Conservation (phyloP, 2,888 invertebrate genomes). For the Lacanobia wlatinum region DNA sequence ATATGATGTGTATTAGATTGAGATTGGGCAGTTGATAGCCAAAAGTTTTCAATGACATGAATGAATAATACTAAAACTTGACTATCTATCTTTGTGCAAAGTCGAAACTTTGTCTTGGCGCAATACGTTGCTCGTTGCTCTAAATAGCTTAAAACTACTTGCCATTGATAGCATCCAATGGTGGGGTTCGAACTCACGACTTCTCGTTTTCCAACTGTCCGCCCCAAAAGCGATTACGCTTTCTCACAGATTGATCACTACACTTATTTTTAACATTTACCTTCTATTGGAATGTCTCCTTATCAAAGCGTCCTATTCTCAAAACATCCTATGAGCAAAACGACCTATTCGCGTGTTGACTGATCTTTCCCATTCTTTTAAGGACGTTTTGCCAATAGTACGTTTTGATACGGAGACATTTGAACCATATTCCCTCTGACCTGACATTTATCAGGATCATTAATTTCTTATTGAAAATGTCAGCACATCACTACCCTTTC, state of each 20-base stretch:
- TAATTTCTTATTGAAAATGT: conserved; percentile 39
- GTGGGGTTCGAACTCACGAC: conserved; percentile 29
- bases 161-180: conserved; percentile 19
- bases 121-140: too few relatives aligned
- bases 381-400: too few relatives aligned
- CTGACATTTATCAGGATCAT: conserved; percentile 40
- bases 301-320: too few relatives aligned
- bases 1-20: too few relatives aligned
- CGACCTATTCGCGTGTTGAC: too few relatives aligned
- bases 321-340: too few relatives aligned
- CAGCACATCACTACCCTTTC: conserved; percentile 24
- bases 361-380: too few relatives aligned
- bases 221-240: neutral
- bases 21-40: too few relatives aligned
- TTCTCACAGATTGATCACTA: conserved; percentile 1
- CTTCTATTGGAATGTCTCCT: neutral
- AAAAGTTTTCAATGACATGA: too few relatives aligned
- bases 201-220: conserved; percentile 2
- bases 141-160: conserved; percentile 11
- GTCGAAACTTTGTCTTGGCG: too few relatives aligned
- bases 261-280: neutral
- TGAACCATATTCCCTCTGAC: conserved; percentile 8
- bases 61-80: too few relatives aligned
- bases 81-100: too few relatives aligned
- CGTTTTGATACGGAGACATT: neutral